Base-by-base conservation (phyloP, 2,797 vertebrate genomes). In the Pyrocephalus nanus region DNA sequence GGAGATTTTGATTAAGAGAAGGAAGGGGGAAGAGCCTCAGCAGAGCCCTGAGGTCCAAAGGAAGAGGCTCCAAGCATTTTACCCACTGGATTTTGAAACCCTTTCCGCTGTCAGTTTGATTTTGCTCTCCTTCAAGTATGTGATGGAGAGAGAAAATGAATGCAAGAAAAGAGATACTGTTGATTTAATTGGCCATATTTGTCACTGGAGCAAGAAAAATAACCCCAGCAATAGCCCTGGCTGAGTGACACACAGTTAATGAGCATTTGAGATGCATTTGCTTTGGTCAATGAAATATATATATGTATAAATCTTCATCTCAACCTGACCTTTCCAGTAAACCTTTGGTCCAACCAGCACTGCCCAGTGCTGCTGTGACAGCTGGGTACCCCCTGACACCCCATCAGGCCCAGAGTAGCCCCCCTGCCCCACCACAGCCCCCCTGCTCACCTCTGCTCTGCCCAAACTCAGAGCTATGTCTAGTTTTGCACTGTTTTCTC, bases 141-240 rank as follows among this genome's bases (percentile, higher is more conserved):
- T 30, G 65, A 88, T 23, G 27, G 45, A 65, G 54, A 47, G 48
- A 64, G 69, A 71, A 86, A 87, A 73, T 38, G 32, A 93, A 57
- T 50, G 21, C 67, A 84, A 88, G 61, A 61, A 70, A 67, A 89
- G 62, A 77, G 60, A 91, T 61, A 38, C 15, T 73, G 64, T 45
- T 84, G 87, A 88, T 88, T 93, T 96, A 93, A 92, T 93, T 91
- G 73, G 73, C 74, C 38, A 34, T 53, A 70, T 95, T 93, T 2
- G 0, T 90, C 67, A 82, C 54, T 57, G 85, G 73, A 93, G 90
- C 74, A 81, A 90, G 90, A 87, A 83, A 91, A 94, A 76, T 64
- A 86, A 92, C 64, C 71, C 72, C 15, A 65, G 88, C 88, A 61
- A 73, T 40, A 78, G 72, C 77, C 12, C 42, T 54, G 38, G 25